Conservation (phyloP, 2,888 invertebrate genomes). For the Morpho deidamia region DNA sequence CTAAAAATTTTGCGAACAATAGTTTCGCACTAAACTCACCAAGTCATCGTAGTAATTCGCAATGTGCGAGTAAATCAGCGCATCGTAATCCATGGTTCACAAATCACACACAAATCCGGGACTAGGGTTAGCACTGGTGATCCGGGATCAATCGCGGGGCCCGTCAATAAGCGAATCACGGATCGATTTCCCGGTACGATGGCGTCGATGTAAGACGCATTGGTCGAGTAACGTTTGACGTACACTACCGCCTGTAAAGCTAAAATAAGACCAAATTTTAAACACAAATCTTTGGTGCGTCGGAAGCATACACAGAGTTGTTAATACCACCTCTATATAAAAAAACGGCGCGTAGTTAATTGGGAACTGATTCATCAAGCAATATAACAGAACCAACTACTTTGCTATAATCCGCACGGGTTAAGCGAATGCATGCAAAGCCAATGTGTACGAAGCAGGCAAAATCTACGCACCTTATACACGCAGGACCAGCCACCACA, state of each 20-base stretch:
- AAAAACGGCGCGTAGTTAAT: background rate
- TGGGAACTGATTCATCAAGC: background rate
- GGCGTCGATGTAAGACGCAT: constrained; percentile 75
- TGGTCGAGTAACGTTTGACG: constrained; percentile 68
- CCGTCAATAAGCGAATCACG: constrained; percentile 16
- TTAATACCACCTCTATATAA: constrained; percentile 37
- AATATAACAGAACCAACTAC: too few species aligned
- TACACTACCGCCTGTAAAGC: constrained; percentile 75
- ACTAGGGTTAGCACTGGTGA: background rate
- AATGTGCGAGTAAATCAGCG: constrained; percentile 80
- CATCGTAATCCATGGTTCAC: constrained; percentile 80
- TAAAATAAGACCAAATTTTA: constrained; percentile 80
- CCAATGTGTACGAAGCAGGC: too few species aligned
- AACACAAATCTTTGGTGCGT: constrained; percentile 75
- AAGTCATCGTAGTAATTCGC: constrained; percentile 81
- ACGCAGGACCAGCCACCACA: too few species aligned
- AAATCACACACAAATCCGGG: constrained; percentile 28
- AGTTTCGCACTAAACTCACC: constrained; percentile 52
- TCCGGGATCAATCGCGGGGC: constrained; percentile 23
- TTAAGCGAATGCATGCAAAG: too few species aligned
- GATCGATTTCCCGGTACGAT: constrained; percentile 33
- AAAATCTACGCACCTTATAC: too few species aligned
- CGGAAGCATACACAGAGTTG: constrained; percentile 51
- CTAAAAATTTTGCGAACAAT: background rate
- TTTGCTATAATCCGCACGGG: too few species aligned